phyloP scores from a whole-genome alignment of 2,797 vertebrate genomes.

The Sternotherus odoratus region DNA sequence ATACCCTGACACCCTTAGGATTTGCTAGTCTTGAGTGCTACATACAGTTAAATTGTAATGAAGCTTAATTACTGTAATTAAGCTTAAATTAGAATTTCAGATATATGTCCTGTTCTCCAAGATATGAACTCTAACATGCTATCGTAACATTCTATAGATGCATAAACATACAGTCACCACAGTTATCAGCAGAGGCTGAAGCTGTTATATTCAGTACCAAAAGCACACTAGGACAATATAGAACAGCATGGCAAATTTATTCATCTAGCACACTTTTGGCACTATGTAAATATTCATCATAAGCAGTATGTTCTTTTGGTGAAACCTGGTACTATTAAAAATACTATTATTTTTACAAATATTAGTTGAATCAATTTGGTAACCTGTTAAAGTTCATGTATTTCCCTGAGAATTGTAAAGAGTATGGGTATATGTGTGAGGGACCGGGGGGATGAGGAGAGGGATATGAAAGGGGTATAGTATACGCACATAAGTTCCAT shows the following conservation, averaged over 20 bases:
- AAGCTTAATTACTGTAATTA: background rate
- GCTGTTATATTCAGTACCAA: background rate
- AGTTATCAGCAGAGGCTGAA: background rate
- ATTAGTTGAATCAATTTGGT: background rate
- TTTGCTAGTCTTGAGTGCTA: rapidly evolving
- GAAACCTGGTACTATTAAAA: background rate
- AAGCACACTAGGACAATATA: background rate
- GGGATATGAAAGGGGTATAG: background rate
- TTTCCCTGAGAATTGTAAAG: background rate
- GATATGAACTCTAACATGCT: background rate
- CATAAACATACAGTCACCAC: background rate
- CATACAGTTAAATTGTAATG: background rate
- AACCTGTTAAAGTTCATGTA: background rate
- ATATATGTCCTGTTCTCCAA: background rate
- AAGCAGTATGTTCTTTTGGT: background rate
- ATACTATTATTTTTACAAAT: background rate
- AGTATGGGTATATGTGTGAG: too few relatives aligned
- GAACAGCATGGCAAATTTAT: background rate
- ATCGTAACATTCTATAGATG: background rate
- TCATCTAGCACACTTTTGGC: background rate
- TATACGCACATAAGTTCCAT: background rate
- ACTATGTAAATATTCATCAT: background rate
- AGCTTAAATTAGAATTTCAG: background rate
- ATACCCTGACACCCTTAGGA: background rate
- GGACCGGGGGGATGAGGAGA: too few relatives aligned